Percentiles rank a stretch among this genome's conserved stretches.
These are phyloP conservation scores for Oligia latruncula DNA, from an alignment of 2,888 invertebrate genomes.

Conservation along the genomic window DNA sequence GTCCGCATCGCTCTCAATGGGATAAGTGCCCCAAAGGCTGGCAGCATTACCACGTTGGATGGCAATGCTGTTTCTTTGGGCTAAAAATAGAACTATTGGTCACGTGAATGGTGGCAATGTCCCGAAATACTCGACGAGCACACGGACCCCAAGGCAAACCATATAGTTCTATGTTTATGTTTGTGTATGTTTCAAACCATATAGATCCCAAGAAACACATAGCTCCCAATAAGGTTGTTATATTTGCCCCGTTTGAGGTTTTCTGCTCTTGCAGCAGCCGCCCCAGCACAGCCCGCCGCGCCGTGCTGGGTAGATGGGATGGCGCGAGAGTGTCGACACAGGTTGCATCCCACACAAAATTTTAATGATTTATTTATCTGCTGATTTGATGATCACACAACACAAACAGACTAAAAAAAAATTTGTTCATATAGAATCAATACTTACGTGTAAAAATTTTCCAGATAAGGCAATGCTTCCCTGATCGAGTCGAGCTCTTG, in stretches of 20 bases:
- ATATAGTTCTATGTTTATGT: background rate
- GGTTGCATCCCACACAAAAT: background rate
- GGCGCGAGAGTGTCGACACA: background rate
- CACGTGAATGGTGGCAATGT: no score
- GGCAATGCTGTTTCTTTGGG: background rate
- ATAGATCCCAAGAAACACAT: background rate
- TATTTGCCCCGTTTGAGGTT: background rate
- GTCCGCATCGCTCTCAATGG: background rate
- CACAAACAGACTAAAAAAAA: background rate
- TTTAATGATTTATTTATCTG: background rate
- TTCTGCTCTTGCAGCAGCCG: background rate
- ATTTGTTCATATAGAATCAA: background rate
- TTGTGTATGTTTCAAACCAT: background rate
- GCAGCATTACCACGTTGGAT: background rate
- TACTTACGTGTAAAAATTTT: slow-evolving; percentile 54
- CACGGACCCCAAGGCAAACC: background rate
- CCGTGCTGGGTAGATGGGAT: background rate
- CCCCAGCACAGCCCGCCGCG: background rate
- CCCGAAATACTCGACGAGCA: background rate
- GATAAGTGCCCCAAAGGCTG: background rate
- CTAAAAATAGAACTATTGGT: background rate
- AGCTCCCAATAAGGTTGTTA: background rate
- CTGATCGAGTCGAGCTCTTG: slow-evolving; percentile 55
- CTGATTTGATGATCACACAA: background rate
- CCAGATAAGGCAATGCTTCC: slow-evolving; percentile 60